These are phyloP conservation scores for Melipona beecheii DNA, from an alignment of 2,888 invertebrate species.

Conservation along the genomic window DNA sequence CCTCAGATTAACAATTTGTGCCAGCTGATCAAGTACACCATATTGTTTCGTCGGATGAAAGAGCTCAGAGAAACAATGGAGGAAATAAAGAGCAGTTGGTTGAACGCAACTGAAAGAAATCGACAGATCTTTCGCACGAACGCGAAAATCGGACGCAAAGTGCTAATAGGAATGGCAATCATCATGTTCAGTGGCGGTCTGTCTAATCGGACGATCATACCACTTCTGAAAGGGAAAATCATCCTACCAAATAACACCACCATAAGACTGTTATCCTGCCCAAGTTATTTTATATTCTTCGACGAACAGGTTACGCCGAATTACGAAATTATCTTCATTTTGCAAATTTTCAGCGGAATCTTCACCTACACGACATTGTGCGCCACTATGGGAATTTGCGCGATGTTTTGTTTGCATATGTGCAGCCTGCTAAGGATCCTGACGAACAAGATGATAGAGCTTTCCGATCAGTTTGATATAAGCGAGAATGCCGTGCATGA, in stretches of 20 bases:
- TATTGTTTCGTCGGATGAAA: not conserved
- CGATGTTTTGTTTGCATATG: constrained; percentile 71
- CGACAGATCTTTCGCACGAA: constrained; percentile 69
- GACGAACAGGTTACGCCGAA: constrained; percentile 64
- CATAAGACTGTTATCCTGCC: constrained; percentile 66
- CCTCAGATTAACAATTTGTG: constrained; percentile 61
- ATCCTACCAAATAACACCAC: constrained; percentile 61
- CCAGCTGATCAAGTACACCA: constrained; percentile 46
- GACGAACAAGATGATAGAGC: constrained; percentile 13
- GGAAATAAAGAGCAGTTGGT: constrained; percentile 67
- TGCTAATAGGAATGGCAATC: constrained; percentile 62
- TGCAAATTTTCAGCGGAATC: constrained; percentile 70
- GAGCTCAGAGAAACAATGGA: constrained; percentile 42
- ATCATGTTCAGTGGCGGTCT: constrained; percentile 70
- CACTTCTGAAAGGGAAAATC: constrained; percentile 58
- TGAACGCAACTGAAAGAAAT: constrained; percentile 39
- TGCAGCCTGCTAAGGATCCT: constrained; percentile 63
- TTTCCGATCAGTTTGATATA: not conserved
- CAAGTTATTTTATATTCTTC: constrained; percentile 69
- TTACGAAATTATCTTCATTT: constrained; percentile 69
- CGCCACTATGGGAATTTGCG: constrained; percentile 67
- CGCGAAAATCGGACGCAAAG: constrained; percentile 68
- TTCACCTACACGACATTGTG: constrained; percentile 64
- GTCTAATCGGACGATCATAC: constrained; percentile 70
- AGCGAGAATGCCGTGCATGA: not conserved